Conservation (phyloP, 2,888 invertebrate species). For the Coelogynopora nodosa region DNA sequence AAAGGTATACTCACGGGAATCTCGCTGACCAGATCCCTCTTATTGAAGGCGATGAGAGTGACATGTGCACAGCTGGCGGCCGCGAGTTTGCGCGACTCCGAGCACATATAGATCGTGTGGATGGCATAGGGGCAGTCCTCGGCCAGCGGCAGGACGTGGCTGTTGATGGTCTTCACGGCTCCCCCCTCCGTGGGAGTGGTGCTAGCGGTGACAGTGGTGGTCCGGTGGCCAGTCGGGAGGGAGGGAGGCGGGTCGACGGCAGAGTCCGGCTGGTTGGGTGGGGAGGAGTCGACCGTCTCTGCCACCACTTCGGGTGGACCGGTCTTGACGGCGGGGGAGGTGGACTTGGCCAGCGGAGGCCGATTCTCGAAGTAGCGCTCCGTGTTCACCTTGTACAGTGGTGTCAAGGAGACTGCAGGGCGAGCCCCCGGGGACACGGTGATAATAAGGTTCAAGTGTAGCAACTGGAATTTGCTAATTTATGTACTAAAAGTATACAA, state of each 20-base stretch:
- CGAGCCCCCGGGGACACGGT: too few relatives aligned
- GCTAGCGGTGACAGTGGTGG: not conserved
- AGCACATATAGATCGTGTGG: constrained; percentile 27
- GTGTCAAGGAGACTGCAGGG: constrained; percentile 1
- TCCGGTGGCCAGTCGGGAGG: not conserved
- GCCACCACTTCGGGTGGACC: not conserved
- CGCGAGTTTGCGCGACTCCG: constrained; percentile 14
- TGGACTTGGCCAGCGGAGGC: not conserved
- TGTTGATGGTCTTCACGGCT: not conserved
- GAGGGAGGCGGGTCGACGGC: not conserved
- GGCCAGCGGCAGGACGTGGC: constrained; percentile 10
- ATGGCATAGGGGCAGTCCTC: constrained; percentile 33
- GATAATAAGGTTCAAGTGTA: too few relatives aligned
- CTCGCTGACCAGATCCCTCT: constrained; percentile 25
- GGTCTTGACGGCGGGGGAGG: not conserved
- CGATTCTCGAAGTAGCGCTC: constrained; percentile 10
- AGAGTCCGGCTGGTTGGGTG: not conserved
- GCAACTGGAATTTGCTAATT: too few relatives aligned
- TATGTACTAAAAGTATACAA: too few relatives aligned
- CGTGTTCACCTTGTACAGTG: constrained; percentile 29
- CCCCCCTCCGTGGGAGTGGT: not conserved
- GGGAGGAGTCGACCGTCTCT: not conserved
- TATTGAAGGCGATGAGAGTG: constrained; percentile 22
- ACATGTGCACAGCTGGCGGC: not conserved
- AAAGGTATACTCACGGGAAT: constrained; percentile 27